Evolutionary conservation across 92 coral and sea anemone species (phyloP).

Genomic region (Palythoa caribaeorum): DNA sequence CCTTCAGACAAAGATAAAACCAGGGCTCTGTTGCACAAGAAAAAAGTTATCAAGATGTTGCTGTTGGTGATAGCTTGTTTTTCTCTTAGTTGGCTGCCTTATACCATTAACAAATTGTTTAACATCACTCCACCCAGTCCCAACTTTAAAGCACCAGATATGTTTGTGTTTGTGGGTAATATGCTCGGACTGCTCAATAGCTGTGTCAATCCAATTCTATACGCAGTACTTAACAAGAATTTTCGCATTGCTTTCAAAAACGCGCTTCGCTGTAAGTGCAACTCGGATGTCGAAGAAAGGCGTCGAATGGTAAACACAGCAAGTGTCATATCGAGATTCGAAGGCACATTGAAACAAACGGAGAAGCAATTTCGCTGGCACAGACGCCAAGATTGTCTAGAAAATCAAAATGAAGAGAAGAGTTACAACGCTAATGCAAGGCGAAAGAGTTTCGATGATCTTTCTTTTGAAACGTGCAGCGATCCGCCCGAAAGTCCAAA

Average conservation of each 20-base stretch:
- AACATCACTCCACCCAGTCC: conserved; percentile 73
- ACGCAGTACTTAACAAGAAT: conserved; percentile 82
- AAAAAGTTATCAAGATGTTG: conserved; percentile 82
- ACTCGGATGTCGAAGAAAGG: conserved; percentile 77
- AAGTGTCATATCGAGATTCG: conserved; percentile 11
- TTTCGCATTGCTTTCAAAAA: conserved; percentile 83
- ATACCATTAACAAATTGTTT: conserved; percentile 80
- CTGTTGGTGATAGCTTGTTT: conserved; percentile 78
- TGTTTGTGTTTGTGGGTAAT: conserved; percentile 84
- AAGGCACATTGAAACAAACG: background rate
- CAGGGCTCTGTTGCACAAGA: conserved; percentile 67
- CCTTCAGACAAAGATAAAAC: conserved; percentile 69
- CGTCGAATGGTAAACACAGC: conserved; percentile 51
- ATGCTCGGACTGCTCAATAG: conserved; percentile 82
- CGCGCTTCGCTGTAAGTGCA: conserved; percentile 82
- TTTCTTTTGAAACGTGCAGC: conserved; percentile 11
- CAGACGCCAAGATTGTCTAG: background rate
- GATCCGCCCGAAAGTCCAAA: background rate
- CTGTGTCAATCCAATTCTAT: conserved; percentile 79
- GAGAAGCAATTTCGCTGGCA: background rate
- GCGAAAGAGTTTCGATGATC: conserved; percentile 22
- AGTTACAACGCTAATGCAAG: background rate
- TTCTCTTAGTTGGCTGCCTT: conserved; percentile 84
- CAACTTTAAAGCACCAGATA: conserved; percentile 64
- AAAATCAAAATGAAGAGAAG: background rate